Base-by-base conservation (phyloP, 1,140 invertebrate species). In the Pseudomyrmex concolor region DNA sequence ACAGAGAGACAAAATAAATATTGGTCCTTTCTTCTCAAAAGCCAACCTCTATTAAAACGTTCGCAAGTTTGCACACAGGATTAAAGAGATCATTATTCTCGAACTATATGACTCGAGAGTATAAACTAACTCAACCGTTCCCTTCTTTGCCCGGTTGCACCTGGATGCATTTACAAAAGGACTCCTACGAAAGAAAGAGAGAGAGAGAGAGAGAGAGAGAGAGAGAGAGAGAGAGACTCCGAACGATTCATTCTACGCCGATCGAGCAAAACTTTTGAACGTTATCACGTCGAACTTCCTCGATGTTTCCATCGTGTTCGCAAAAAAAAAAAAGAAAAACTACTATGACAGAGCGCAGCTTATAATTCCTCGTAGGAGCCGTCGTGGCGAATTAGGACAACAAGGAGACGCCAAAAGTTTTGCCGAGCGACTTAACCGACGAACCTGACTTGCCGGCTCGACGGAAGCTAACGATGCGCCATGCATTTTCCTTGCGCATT, bases 391-490 rank as follows among this genome's bases (percentile, higher is more conserved):
- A 84, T 67, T 57, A 73, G 64, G 51, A 25, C 19, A 60, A 73
- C 45, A 17, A 54, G 25, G 25, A 83, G 50, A 70, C 55, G 22
- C 51, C 17, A 63, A 70, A 63, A 68, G 73, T 83, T 59, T 34
- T 7, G 55, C 73, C 78, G 51, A 34, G 19, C 54, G 68, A 72
- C 68, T 83, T 73, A 73, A 82, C 68, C 78, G 62, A 64, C 67
- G 60, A 57, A 66, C 73, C 82, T 68, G 74, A 84, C 81, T 85
- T 43, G 34, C 80, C 50, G 19, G 70, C 63, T 76, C 45, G 84
- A 84, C 80, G 25, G 71, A 76, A 64, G 81, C 59, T 85, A 85
- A 84, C 68, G 85, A 84, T 64, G 54, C 45, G 82, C 55, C 67
- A 80, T 84, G 76, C 73, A 76, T 84, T 84, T 73, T 84, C 73